These are phyloP conservation scores for Helarctos malayanus DNA, from an alignment of 2,797 vertebrate species.

Conservation along the genomic window DNA sequence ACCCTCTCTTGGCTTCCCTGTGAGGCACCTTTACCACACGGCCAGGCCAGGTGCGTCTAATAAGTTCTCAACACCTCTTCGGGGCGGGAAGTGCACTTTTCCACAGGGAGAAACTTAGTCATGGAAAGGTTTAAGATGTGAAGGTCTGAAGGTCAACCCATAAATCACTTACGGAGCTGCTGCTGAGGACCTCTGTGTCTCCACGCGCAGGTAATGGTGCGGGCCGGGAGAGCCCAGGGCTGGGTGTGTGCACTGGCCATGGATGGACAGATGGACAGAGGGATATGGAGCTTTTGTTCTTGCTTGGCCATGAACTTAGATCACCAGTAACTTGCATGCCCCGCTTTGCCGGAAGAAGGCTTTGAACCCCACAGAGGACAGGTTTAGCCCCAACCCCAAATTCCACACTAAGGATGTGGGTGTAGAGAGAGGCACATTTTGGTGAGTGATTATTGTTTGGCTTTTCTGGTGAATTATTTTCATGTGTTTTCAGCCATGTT, in stretches of 20 bases:
- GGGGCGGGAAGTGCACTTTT: background rate
- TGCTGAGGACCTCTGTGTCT: background rate
- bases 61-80: background rate
- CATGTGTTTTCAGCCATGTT: background rate
- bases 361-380: background rate
- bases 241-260: rapidly evolving
- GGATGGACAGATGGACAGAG: background rate
- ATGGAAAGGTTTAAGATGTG: background rate
- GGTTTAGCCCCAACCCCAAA: no score
- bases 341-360: background rate
- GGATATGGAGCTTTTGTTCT: background rate
- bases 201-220: rapidly evolving
- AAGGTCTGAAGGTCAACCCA: background rate
- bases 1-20: background rate
- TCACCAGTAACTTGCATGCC: background rate
- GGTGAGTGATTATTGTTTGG: background rate
- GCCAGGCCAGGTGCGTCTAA: background rate
- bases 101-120: conserved; percentile 64
- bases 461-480: background rate
- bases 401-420: rapidly evolving
- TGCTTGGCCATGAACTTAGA: background rate
- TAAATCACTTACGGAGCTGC: background rate
- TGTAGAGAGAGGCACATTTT: background rate
- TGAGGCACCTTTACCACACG: rapidly evolving
- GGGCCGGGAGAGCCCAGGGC: rapidly evolving